A percentile compares a stretch with the other conserved stretches of the same genome.
Conservation (phyloP, 2,888 invertebrate species). For the Drosophila tanythrix region DNA sequence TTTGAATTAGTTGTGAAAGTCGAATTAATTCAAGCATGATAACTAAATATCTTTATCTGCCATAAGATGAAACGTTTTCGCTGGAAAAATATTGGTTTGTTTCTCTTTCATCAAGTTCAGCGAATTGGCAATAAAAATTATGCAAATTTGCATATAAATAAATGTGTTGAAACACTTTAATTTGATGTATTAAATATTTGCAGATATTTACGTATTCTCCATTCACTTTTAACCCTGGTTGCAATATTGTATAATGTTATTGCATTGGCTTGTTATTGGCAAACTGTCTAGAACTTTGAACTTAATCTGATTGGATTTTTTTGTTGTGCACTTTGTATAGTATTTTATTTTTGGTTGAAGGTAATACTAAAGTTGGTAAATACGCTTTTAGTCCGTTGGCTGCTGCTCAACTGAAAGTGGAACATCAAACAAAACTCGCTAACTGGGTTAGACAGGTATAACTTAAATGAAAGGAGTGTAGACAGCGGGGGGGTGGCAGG, state of each 20-base stretch:
- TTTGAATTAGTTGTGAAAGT: background rate
- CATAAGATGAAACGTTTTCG: constrained; percentile 1
- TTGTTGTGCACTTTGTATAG: background rate
- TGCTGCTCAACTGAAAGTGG: constrained; percentile 24
- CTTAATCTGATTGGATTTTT: constrained; percentile 5
- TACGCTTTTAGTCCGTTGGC: constrained; percentile 9
- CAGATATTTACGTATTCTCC: background rate
- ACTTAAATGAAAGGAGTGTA: constrained; percentile 24
- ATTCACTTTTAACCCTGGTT: background rate
- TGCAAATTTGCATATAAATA: background rate
- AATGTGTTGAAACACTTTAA: background rate
- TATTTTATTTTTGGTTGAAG: constrained; percentile 1
- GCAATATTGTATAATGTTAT: background rate
- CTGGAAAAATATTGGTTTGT: background rate
- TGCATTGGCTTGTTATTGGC: background rate
- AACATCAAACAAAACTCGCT: constrained; percentile 68
- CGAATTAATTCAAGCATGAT: constrained; percentile 5
- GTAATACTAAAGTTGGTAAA: constrained; percentile 23
- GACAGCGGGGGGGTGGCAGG: background rate
- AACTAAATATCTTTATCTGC: constrained; percentile 1
- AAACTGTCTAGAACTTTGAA: constrained; percentile 5
- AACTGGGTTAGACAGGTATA: constrained; percentile 66
- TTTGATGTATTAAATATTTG: background rate
- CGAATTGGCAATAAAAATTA: constrained; percentile 4
- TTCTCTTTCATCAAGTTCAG: background rate